These are phyloP conservation scores for Rhagoletis zephyria DNA, from an alignment of 1,140 invertebrate genomes.

Conservation along the genomic window DNA sequence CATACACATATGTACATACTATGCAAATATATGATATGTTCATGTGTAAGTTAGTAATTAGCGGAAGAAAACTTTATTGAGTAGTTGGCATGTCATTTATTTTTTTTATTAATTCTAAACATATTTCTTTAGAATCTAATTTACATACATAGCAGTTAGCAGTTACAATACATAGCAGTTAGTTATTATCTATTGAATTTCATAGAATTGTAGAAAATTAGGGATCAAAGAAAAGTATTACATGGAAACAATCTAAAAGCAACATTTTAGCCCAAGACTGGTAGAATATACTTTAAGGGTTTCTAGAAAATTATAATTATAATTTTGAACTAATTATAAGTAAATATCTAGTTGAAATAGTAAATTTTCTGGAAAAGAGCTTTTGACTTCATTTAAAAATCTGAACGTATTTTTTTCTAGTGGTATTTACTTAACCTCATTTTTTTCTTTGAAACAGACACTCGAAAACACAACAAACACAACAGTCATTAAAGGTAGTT, in stretches of 20 bases:
- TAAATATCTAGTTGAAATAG: not conserved
- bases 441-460: not conserved
- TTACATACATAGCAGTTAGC: too few species aligned
- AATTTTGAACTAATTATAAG: not conserved
- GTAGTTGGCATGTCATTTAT: too few species aligned
- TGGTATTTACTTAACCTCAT: too few species aligned
- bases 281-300: not conserved
- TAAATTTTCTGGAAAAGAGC: slow-evolving; percentile 3
- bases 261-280: not conserved
- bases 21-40: too few species aligned
- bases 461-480: not conserved
- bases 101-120: too few species aligned
- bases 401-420: too few species aligned
- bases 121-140: too few species aligned
- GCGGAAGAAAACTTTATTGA: not conserved
- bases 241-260: not conserved
- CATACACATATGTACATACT: too few species aligned
- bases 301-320: not conserved
- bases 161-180: too few species aligned
- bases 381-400: not conserved
- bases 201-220: too few species aligned
- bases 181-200: too few species aligned
- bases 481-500: not conserved
- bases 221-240: not conserved
- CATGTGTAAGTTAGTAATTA: not conserved